Evolutionary conservation across 2,888 invertebrate species (phyloP).

Genomic region (Cephonodes hylas): DNA sequence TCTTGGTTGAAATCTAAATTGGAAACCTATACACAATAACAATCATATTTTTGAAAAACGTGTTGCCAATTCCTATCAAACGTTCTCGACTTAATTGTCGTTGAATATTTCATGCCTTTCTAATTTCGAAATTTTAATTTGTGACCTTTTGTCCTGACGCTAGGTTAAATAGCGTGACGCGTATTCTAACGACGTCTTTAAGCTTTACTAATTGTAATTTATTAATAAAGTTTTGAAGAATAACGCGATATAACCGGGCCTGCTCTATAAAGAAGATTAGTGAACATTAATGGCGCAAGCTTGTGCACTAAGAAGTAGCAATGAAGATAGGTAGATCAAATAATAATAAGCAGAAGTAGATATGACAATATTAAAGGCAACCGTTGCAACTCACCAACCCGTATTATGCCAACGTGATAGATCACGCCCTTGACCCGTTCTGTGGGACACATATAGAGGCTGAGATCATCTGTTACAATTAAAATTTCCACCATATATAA

Average conservation of each 20-base stretch:
- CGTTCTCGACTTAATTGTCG: neutral
- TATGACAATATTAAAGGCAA: neutral
- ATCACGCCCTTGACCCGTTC: neutral
- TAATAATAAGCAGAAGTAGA: neutral
- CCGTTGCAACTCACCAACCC: slow-evolving; percentile 1
- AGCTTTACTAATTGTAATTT: neutral
- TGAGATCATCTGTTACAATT: neutral
- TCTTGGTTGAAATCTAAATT: too few relatives aligned
- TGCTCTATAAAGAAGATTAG: neutral
- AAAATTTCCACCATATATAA: neutral
- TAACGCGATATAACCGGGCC: neutral
- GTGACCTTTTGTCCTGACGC: neutral
- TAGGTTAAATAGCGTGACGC: neutral
- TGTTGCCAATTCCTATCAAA: neutral
- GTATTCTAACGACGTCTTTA: neutral
- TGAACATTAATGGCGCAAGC: neutral
- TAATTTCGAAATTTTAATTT: neutral
- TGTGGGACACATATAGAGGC: neutral
- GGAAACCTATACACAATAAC: neutral
- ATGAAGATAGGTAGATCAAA: neutral
- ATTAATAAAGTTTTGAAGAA: neutral
- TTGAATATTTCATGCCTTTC: neutral
- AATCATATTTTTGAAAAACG: neutral
- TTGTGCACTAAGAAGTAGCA: neutral
- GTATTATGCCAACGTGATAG: neutral